Evolutionary conservation across 2,797 vertebrate species (phyloP).

Genomic region (Garrulus glandarius): DNA sequence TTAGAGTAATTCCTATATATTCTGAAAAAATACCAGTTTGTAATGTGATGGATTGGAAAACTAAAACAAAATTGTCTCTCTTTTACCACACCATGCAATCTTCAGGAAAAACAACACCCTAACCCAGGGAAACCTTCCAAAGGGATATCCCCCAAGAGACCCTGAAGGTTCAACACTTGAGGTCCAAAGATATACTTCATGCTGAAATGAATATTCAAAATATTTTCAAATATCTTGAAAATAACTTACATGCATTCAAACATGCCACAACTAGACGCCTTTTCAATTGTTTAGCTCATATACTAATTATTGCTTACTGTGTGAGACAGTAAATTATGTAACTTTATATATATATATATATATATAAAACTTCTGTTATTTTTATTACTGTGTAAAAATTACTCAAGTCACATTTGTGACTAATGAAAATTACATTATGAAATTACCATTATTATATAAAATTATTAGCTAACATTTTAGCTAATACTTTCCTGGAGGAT

Average conservation of each 20-base stretch:
- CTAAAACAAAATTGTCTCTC: neutral
- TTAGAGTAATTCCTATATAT: neutral
- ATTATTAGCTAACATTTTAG: neutral
- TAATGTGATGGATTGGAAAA: neutral
- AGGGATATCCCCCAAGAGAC: neutral
- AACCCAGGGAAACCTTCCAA: neutral
- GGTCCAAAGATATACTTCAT: neutral
- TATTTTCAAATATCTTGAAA: neutral
- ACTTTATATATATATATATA: too few species aligned
- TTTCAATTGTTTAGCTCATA: neutral
- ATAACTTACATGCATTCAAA: neutral
- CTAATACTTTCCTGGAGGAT: neutral
- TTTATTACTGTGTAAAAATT: neutral
- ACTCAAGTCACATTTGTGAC: neutral
- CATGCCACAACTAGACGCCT: neutral
- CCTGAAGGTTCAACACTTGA: neutral
- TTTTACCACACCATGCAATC: neutral
- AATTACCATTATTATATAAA: neutral
- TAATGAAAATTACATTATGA: neutral
- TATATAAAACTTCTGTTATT: neutral
- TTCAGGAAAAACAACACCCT: neutral
- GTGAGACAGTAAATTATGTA: neutral
- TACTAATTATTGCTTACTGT: neutral
- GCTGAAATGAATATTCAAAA: neutral
- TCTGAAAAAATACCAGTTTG: neutral